phyloP scores from a whole-genome alignment of 2,797 vertebrate species.

The Malacoctenus gilli region DNA sequence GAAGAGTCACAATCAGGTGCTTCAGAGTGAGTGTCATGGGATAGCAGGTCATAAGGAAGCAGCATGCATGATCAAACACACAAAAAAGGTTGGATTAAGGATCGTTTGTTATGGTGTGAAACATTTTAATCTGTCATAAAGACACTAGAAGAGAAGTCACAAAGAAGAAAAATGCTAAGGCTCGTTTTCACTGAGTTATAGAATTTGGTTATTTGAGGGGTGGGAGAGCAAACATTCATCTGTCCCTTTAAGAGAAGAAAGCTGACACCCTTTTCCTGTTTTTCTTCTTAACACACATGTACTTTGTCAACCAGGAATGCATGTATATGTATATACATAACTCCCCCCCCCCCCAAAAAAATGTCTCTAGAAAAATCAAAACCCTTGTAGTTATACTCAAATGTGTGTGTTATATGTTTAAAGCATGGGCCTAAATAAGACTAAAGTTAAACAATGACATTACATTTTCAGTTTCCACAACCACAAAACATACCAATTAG shows the following conservation, averaged over 20 bases:
- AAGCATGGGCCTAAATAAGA: slow-evolving; percentile 18
- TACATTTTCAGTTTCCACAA: slow-evolving; percentile 33
- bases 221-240: slow-evolving; percentile 27
- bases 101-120: slow-evolving; percentile 2
- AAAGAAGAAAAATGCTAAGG: no score
- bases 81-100: no score
- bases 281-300: slow-evolving; percentile 19
- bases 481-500: slow-evolving; percentile 40
- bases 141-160: not conserved
- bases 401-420: slow-evolving; percentile 1
- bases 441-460: not conserved
- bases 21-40: slow-evolving; percentile 3
- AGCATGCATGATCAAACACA: not conserved
- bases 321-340: not conserved
- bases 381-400: no score
- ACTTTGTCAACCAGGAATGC: slow-evolving; percentile 16
- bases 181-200: not conserved
- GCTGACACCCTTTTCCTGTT: slow-evolving; percentile 42
- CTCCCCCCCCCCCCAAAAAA: no score
- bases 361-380: no score
- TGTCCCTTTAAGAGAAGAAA: slow-evolving; percentile 62
- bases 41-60: slow-evolving; percentile 13
- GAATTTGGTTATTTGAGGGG: slow-evolving; percentile 1
- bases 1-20: not conserved
- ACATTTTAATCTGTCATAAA: not conserved